Base-by-base conservation (phyloP, 2,797 vertebrate species). In the Scyliorhinus canicula region DNA sequence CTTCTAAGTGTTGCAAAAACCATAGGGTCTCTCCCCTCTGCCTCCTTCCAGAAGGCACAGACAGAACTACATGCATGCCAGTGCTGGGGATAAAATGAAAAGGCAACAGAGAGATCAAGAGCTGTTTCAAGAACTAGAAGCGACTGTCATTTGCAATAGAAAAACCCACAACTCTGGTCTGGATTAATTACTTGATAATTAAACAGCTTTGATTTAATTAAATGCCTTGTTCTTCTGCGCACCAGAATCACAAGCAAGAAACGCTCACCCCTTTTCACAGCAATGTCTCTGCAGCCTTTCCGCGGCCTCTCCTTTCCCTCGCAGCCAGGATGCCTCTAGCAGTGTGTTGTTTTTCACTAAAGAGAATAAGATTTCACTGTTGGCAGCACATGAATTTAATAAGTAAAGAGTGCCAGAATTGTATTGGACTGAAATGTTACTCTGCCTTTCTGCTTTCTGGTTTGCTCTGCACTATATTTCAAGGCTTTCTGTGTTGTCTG, bases 311-410 rank as follows among this genome's bases (percentile, higher is more conserved):
- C 63, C 47, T 69, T 74, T 3, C 93, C n/a, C 93, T 71, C 28
- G 67, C 67, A 74, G 67, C 69, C 44, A 94, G 47, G 67, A 74
- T 71, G 69, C 67, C 67, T 55, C 19, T 35, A 74, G 93, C 93
- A 94, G 67, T 94, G 19, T 19, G 47, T 71, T 93, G 21, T 63
- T 19, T 44, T 94, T 94, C 28, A 52, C 50, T 31, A 69, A 94
- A 94, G 28, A 93, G 93, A 94, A 50, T 94, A 94, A 50, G 93
- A 74, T 94, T 94, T 71, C 93, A 94, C 4, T 94, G 44, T 55
- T 69, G 67, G 69, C 65, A 94, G 67, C 31, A 94, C 47, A 94
- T 52, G 47, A 50, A 71, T 94, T 74, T 74, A 71, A 94, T 74
- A 71, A 71, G 65, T 3, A 26, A 50, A 28, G 67, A 35, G 47